These are phyloP conservation scores for Agelastica alni DNA, from an alignment of 2,888 invertebrate genomes.

Conservation along the genomic window DNA sequence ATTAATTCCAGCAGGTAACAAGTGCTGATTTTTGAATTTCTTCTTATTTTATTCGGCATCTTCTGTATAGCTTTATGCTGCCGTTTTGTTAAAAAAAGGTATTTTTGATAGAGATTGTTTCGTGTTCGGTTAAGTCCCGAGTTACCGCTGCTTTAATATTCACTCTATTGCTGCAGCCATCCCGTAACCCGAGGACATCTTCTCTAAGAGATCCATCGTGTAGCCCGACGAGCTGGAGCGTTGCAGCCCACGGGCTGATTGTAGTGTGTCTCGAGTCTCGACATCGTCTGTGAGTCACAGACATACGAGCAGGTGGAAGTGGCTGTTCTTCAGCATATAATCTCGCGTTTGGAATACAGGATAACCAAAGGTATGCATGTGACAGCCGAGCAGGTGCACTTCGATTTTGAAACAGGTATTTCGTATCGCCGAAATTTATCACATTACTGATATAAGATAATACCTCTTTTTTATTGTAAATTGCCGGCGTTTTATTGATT, in stretches of 20 bases:
- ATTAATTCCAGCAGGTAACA: too few relatives aligned
- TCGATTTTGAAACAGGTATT: slow-evolving; percentile 13
- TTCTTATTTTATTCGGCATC: too few relatives aligned
- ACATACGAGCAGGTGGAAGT: slow-evolving; percentile 18
- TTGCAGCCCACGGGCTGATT: slow-evolving; percentile 14
- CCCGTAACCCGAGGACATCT: not conserved
- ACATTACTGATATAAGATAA: too few relatives aligned
- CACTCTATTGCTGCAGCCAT: too few relatives aligned
- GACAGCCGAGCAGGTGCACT: slow-evolving; percentile 21
- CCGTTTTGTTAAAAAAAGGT: too few relatives aligned
- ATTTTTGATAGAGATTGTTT: too few relatives aligned
- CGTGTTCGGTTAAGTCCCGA: too few relatives aligned
- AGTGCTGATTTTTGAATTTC: too few relatives aligned
- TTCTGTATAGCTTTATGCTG: too few relatives aligned
- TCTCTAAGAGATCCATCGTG: slow-evolving; percentile 6
- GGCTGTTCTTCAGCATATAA: slow-evolving; percentile 6
- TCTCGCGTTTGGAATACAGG: slow-evolving; percentile 12
- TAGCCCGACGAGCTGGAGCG: slow-evolving; percentile 1
- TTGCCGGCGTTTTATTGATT: too few relatives aligned
- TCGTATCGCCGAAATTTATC: slow-evolving; percentile 9
- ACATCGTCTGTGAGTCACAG: slow-evolving; percentile 13
- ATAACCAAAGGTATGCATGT: slow-evolving; percentile 15
- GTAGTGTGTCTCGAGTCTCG: slow-evolving; percentile 15
- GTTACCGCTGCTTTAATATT: too few relatives aligned
- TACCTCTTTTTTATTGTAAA: too few relatives aligned